Percentiles rank a stretch among this genome's conserved stretches.
Evolutionary conservation across 1,140 invertebrate species (phyloP).

Genomic region (Diabrotica virgifera): DNA sequence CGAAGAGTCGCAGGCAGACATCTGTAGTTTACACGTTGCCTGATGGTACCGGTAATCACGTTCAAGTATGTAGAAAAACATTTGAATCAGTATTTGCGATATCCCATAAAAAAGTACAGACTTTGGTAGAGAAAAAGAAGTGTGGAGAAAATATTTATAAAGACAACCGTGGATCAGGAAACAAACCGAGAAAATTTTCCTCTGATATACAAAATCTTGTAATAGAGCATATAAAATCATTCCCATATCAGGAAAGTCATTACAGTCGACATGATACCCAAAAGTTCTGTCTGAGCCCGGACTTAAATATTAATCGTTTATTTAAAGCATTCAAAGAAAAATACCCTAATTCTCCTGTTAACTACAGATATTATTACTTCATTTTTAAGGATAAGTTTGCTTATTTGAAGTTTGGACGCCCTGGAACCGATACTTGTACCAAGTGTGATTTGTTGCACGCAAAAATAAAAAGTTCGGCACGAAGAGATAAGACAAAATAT

Average conservation of each 20-base stretch:
- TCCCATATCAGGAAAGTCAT: constrained; percentile 10
- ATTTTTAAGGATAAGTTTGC: constrained; percentile 18
- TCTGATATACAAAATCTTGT: background rate
- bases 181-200: constrained; percentile 2
- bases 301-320: constrained; percentile 21
- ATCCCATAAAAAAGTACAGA: background rate
- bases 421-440: too few relatives aligned
- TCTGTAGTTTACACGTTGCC: background rate
- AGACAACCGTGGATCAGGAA: constrained; percentile 4
- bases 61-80: background rate
- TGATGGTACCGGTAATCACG: background rate
- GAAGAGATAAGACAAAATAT: too few relatives aligned
- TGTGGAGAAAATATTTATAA: constrained; percentile 4
- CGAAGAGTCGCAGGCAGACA: background rate
- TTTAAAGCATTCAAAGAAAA: constrained; percentile 14
- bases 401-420: too few relatives aligned
- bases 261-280: constrained; percentile 11
- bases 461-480: too few relatives aligned
- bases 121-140: background rate
- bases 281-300: constrained; percentile 22
- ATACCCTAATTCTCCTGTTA: constrained; percentile 3
- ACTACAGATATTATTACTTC: constrained; percentile 17
- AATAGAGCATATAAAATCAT: constrained; percentile 4
- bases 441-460: too few relatives aligned
- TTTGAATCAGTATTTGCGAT: background rate